Percentiles rank a stretch among this genome's conserved stretches.
These are phyloP conservation scores for Leptura quadrifasciata DNA, from an alignment of 2,888 invertebrate genomes.

Conservation along the genomic window DNA sequence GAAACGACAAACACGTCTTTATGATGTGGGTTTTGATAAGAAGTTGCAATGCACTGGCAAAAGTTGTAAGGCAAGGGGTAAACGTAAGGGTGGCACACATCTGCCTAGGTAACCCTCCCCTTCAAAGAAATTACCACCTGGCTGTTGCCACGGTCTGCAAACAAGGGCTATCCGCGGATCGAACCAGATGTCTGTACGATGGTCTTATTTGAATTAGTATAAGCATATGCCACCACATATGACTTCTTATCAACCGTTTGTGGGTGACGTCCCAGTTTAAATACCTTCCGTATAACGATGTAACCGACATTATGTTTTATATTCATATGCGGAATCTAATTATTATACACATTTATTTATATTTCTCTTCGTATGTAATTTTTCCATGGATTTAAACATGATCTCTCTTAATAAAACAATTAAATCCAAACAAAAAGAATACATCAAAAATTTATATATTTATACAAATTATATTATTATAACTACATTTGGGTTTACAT, in stretches of 20 bases:
- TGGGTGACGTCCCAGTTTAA: constrained; percentile 52
- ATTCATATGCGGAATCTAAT: neutral
- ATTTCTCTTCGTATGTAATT: too few relatives aligned
- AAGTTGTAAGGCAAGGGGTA: constrained; percentile 69
- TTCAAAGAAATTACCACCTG: constrained; percentile 73
- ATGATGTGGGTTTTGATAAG: constrained; percentile 60
- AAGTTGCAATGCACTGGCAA: constrained; percentile 57
- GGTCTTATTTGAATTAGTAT: constrained; percentile 62
- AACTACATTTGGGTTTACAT: too few relatives aligned
- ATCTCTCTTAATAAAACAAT: too few relatives aligned
- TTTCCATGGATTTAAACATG: too few relatives aligned
- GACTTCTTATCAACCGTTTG: constrained; percentile 59
- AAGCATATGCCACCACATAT: constrained; percentile 66
- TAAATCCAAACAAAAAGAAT: too few relatives aligned
- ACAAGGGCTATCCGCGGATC: constrained; percentile 68
- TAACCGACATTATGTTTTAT: neutral
- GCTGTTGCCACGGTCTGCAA: constrained; percentile 73
- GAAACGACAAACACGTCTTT: constrained; percentile 43
- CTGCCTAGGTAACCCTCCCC: constrained; percentile 72
- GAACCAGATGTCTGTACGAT: constrained; percentile 63
- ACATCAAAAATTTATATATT: too few relatives aligned
- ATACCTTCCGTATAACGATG: neutral
- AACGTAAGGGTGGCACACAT: constrained; percentile 67
- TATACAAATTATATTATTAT: too few relatives aligned
- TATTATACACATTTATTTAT: too few relatives aligned